Evolutionary conservation across 1,140 invertebrate genomes (phyloP).

Genomic region (Drosophila chauvacae): DNA sequence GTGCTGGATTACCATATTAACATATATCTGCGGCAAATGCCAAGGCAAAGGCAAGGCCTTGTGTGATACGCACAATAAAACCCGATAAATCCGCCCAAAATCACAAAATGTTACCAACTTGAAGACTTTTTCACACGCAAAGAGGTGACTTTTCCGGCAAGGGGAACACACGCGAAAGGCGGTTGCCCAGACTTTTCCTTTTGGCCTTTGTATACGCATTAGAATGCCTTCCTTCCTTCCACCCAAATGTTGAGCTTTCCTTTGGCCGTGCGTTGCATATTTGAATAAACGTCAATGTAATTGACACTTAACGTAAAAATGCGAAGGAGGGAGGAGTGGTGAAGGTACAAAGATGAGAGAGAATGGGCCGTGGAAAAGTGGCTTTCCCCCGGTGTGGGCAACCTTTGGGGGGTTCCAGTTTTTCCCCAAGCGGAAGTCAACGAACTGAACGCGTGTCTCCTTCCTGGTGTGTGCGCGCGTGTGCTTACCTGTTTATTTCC

Average conservation of each 20-base stretch:
- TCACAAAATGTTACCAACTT: conserved; percentile 73
- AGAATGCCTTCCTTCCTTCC: conserved; percentile 34
- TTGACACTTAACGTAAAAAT: conserved; percentile 74
- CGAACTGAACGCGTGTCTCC: conserved; percentile 49
- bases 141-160: conserved; percentile 41
- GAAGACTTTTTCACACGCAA: conserved; percentile 77
- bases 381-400: background rate
- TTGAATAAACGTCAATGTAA: conserved; percentile 83
- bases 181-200: conserved; percentile 6
- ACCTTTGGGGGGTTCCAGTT: conserved; percentile 6
- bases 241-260: conserved; percentile 59
- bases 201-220: conserved; percentile 31
- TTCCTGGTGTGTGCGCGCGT: conserved; percentile 31
- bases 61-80: conserved; percentile 78
- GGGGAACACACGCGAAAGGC: conserved; percentile 27
- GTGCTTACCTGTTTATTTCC: conserved; percentile 58
- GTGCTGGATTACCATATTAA: conserved; percentile 66
- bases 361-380: conserved; percentile 7
- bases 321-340: conserved; percentile 15
- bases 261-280: conserved; percentile 65
- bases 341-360: conserved; percentile 24
- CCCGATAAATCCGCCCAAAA: conserved; percentile 74
- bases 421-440: conserved; percentile 33
- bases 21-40: conserved; percentile 73
- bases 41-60: conserved; percentile 43